Evolutionary conservation across 1,140 invertebrate genomes (phyloP), one percentile per base, ranked within the genome.

Genomic region (Platorchestia sp.): DNA sequence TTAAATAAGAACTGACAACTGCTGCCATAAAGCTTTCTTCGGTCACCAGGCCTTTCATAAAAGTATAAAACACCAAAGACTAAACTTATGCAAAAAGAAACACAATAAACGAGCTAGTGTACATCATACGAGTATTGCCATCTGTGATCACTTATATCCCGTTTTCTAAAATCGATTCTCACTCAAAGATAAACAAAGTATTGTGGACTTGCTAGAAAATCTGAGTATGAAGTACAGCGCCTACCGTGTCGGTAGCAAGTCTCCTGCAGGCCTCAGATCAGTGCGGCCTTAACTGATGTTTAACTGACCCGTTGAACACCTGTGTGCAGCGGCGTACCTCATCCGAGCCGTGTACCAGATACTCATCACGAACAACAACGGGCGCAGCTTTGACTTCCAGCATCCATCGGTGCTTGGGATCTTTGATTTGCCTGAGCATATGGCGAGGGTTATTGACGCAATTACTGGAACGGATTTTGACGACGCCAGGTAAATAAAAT

Each of bases 311-410:
- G 59, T 36, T 75, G 59, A 75, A 14, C 59, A 36, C 27, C 59
- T 6, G 0, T 89, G 1, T 93, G 43, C 91, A 93, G 91, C 91
- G 43, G 91, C 91, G 41, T 93, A 93, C 91, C 91, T 93, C 91
- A 93, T 93, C 44, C 43, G 91, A 40, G 91, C 91, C 40, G 91
- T 93, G 19, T 93, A 93, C 91, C 91, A 93, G 40, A 93, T 93
- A 7, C 91, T 93, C 45, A 47, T 93, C 45, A 93, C 91, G 91
- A 93, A 93, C 40, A 93, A 93, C 91, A 93, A 93, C 91, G 91
- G 91, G 44, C 43, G 91, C 10, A 47, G 45, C 45, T 47, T 93
- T 16, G 91, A 47, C 45, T 47, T 16, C 87, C 6, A 45, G 19
- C 44, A 93, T 14, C 91, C 91, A n/a, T 93, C 40, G 0, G 10